A percentile compares a stretch with the other conserved stretches of the same genome.
Evolutionary conservation across 1,140 invertebrate species (phyloP).

Genomic region (Nymphalis io): DNA sequence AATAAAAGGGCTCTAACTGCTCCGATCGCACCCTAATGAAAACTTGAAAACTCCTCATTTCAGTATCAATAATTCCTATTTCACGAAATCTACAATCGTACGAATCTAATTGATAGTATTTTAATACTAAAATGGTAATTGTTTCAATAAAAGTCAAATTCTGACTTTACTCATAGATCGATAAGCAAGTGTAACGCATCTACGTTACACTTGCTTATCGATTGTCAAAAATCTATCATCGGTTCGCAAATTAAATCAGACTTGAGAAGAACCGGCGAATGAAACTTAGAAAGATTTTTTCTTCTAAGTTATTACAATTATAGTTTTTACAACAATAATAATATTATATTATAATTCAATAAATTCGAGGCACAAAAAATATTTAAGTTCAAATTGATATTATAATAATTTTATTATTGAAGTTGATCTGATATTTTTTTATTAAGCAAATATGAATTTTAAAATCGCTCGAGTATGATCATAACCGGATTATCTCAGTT

Average conservation of each 20-base stretch:
- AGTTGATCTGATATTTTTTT: not conserved
- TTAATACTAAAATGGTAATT: not conserved
- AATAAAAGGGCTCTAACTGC: conserved; percentile 82
- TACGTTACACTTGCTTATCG: too few relatives aligned
- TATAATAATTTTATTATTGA: not conserved
- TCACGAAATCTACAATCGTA: conserved; percentile 37
- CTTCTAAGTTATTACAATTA: too few relatives aligned
- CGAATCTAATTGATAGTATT: conserved; percentile 40
- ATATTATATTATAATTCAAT: not conserved
- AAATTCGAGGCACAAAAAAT: not conserved
- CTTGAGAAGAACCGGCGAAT: too few relatives aligned
- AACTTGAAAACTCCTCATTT: conserved; percentile 76
- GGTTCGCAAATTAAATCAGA: too few relatives aligned
- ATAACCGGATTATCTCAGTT: conserved; percentile 48
- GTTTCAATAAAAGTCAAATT: not conserved
- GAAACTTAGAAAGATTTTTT: too few relatives aligned
- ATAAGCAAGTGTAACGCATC: too few relatives aligned
- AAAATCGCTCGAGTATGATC: conserved; percentile 34
- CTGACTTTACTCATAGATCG: too few relatives aligned
- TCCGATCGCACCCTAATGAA: conserved; percentile 77
- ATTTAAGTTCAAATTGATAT: not conserved
- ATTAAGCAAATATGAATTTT: conserved; percentile 33
- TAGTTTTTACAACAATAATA: too few relatives aligned
- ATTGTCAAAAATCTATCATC: too few relatives aligned
- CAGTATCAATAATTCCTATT: conserved; percentile 73